Base-by-base conservation (phyloP, 2,113 vertebrate genomes). In the Fulica atra region DNA sequence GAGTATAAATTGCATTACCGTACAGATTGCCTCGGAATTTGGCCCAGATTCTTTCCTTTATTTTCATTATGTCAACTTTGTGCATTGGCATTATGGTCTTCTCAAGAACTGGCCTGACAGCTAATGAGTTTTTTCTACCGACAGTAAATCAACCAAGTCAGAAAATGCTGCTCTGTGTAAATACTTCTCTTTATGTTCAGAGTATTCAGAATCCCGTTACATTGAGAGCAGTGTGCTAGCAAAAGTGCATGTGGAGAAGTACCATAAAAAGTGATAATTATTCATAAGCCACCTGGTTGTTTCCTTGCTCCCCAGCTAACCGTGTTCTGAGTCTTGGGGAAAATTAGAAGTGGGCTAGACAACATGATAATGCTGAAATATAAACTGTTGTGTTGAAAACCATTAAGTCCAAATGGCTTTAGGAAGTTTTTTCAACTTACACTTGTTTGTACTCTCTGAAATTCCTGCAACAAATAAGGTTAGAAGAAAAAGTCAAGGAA, bases 31-130 rank as follows among this genome's bases (percentile, higher is more conserved):
- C 64, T 92, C 69, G 89, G 88, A 96, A 91, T 96, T 96, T 97
- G 90, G 93, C 92, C 95, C 92, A 88, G 70, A 89, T 94, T 92
- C 86, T 93, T 95, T 88, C 83, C 86, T 96, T 97, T 96, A 92
- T 96, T 96, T 96, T 96, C 95, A 95, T 96, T 93, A 92, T 94
- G 96, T 96, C 95, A 95, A 65, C 93, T 93, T 94, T 57, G 82
- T 83, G 88, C 88, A 69, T 81, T 90, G 93, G 50, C 61, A 29
- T 92, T 73, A 71, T 31, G 57, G 57, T 92, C 86, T 89, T 88
- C 78, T 90, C 86, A 65, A 66, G n/a, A 81, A 56, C 70, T 80
- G 79, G 35, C n/a, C 68, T 80, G 70, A 33, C 86, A 84, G 66
- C 84, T 95, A 77, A 93, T 79, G 77, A 66, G 73, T 84, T 86